Conservation (phyloP, 2,797 vertebrate species). For the Periophthalmus magnuspinnatus region DNA sequence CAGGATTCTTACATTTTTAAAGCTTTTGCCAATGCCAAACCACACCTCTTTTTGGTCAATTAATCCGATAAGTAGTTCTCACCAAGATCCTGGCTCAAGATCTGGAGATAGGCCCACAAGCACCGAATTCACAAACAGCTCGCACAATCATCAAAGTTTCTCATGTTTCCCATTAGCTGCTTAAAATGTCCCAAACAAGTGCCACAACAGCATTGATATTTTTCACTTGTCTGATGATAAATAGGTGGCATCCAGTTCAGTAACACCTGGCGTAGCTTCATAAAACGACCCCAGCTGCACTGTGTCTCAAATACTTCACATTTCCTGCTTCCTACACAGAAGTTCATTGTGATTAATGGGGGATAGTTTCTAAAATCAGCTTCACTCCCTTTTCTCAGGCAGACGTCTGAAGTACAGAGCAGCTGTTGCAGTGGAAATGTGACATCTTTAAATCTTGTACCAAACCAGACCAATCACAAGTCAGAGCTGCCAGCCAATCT, state of each 20-base stretch:
- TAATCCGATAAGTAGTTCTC: neutral
- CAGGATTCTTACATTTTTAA: too few species aligned
- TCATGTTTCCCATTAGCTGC: neutral
- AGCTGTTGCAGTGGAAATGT: conserved; percentile 74
- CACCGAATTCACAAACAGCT: neutral
- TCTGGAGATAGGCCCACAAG: neutral
- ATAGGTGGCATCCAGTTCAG: neutral
- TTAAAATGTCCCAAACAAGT: neutral
- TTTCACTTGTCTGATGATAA: neutral
- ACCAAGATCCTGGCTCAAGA: neutral
- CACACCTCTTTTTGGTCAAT: neutral
- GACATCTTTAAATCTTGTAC: conserved; percentile 56
- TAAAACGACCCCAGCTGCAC: conserved; percentile 40
- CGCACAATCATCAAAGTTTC: neutral
- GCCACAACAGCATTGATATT: neutral
- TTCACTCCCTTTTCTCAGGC: conserved; percentile 72
- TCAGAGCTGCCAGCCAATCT: conserved; percentile 85
- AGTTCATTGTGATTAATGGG: conserved; percentile 59
- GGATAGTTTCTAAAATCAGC: conserved; percentile 21
- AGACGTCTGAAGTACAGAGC: conserved; percentile 81
- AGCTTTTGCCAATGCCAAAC: too few species aligned
- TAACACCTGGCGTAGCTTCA: conserved; percentile 16
- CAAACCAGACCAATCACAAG: conserved; percentile 68
- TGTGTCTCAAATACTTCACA: conserved; percentile 40
- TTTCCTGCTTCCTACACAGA: conserved; percentile 53